phyloP scores from a whole-genome alignment of 2,113 vertebrate genomes.

The Sitta europaea region DNA sequence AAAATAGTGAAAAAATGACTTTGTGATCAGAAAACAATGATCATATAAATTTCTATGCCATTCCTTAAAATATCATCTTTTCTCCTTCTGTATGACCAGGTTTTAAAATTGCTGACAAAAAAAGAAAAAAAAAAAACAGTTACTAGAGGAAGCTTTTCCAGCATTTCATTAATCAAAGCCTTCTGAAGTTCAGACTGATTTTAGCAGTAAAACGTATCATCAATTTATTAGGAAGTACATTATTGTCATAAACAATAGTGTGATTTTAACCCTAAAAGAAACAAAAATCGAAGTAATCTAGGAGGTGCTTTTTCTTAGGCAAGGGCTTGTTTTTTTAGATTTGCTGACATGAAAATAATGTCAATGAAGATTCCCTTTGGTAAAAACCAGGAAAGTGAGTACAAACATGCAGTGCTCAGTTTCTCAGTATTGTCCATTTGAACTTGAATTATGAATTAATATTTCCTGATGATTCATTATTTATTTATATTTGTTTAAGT shows the following conservation, averaged over 20 bases:
- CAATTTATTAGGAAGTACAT: background rate
- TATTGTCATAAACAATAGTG: background rate
- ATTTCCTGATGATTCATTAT: background rate
- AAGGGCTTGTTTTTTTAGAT: background rate
- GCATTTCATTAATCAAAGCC: background rate
- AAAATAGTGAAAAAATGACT: background rate
- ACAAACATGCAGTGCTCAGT: background rate
- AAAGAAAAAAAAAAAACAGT: background rate
- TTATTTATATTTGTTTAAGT: background rate
- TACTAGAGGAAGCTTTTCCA: background rate
- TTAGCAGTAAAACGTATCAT: background rate
- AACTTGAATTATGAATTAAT: background rate
- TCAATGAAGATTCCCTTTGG: background rate
- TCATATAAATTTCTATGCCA: background rate
- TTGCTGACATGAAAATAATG: background rate
- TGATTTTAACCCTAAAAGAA: background rate
- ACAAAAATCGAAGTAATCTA: background rate
- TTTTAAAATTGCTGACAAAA: background rate
- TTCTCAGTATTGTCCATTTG: background rate
- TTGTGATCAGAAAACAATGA: background rate
- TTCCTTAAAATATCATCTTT: background rate
- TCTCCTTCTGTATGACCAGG: background rate
- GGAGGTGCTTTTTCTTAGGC: background rate
- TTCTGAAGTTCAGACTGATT: background rate
- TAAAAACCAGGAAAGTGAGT: background rate